These are phyloP conservation scores for Autographa pulchrina DNA, from an alignment of 2,888 invertebrate species.

Conservation along the genomic window DNA sequence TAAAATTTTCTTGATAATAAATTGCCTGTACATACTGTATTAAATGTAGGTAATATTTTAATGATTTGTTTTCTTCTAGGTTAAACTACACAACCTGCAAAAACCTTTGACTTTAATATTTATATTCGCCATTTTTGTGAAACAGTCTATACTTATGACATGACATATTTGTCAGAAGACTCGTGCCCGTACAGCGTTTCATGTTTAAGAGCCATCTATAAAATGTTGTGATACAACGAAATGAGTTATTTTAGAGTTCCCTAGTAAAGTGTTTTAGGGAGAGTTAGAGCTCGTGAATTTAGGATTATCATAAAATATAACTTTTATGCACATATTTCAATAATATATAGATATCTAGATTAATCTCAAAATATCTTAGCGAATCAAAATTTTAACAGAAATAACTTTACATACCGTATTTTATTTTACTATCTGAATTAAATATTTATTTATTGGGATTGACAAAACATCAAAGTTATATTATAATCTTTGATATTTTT, in stretches of 20 bases:
- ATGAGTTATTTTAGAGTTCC: slow-evolving; percentile 34
- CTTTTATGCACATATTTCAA: neutral
- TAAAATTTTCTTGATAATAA: too few relatives aligned
- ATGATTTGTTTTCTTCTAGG: too few relatives aligned
- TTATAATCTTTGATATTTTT: too few relatives aligned
- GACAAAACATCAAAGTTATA: too few relatives aligned
- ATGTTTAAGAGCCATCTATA: slow-evolving; percentile 47
- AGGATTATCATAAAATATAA: neutral
- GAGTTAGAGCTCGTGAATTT: neutral
- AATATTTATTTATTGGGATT: too few relatives aligned
- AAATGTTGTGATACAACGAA: slow-evolving; percentile 38
- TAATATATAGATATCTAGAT: too few relatives aligned
- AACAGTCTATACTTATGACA: slow-evolving; percentile 18
- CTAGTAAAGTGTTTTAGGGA: neutral
- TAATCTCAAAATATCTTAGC: too few relatives aligned
- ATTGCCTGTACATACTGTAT: too few relatives aligned
- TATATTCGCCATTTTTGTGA: slow-evolving; percentile 3
- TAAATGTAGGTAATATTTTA: too few relatives aligned
- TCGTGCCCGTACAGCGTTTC: slow-evolving; percentile 28
- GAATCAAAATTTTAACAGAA: too few relatives aligned
- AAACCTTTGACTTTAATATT: neutral
- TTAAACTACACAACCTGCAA: neutral
- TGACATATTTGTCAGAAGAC: neutral
- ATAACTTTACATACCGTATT: too few relatives aligned
- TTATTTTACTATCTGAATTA: too few relatives aligned